Evolutionary conservation across 2,888 invertebrate genomes (phyloP), one percentile per base, ranked within the genome.

Genomic region (Tholera decimalis): DNA sequence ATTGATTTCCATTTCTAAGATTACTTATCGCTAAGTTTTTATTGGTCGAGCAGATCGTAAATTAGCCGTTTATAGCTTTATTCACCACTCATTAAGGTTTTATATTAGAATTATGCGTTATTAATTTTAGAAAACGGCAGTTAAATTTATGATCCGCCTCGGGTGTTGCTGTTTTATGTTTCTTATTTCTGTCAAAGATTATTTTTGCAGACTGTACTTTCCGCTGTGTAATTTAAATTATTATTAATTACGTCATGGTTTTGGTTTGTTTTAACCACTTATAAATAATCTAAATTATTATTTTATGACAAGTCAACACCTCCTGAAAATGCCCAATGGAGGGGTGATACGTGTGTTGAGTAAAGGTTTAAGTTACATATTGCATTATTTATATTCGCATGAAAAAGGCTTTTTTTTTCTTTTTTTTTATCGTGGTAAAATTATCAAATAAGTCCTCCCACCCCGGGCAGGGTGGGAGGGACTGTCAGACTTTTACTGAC

Each of bases 51-150:
- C 79, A 67, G 83, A 73, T 83, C 85, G 85, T 93, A 94, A 93
- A 93, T 93, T 86, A 86, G 73, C 69, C 64, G 82, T 93, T 93
- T 93, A 94, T 93, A 83, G 90, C 93, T 93, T 90, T 94, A 94
- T 94, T 93, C 92, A 87, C 90, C 89, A 89, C 92, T 93, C 93
- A 93, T 94, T 93, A 93, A 91, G 88, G 90, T 90, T 93, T 93
- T 91, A 93, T 92, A 90, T 89, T 88, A 88, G 87, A 89, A 91
- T 92, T 92, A 94, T 92, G 91, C 91, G 89, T 89, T 93, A 94
- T 93, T 93, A 93, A 93, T 93, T 90, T 93, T 92, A 92, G 91
- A 93, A 92, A 93, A 92, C 89, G 89, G 86, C 85, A 85, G 83
- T 89, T 83, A 86, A 88, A 89, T 93, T 92, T 93, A 93, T 89